Evolutionary conservation across 1,140 invertebrate genomes (phyloP), one percentile per base, ranked within the genome.

Genomic region (Rhynchophorus ferrugineus): DNA sequence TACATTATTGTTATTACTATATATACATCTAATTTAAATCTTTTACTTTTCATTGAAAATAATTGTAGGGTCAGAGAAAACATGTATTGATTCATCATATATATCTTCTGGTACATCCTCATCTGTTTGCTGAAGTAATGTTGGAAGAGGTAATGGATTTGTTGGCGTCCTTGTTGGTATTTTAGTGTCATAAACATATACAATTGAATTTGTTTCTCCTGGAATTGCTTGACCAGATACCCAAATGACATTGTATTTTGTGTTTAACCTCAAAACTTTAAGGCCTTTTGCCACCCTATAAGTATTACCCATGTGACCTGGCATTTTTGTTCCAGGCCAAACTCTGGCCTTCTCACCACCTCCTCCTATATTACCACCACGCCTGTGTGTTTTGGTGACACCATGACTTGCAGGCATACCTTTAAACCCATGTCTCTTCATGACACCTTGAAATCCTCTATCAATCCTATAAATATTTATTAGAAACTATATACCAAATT

Each of bases 381-480:
- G 79, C 58, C 95, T 78, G 71, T 99, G 95, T 16, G 87, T 91
- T 78, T 99, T 99, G 0, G 95, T 99, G 3, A 83, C 80, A 60
- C 95, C 95, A 69, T 96, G 94, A 41, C 84, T 83, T 6, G 87
- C 87, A 55, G 89, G 92, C 79, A 89, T 85, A 49, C 96, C 96
- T 67, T 90, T 87, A 65, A 99, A 95, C 34, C 91, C 91, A 82
- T 91, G 96, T 19, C 95, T 77, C 74, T 91, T 96, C 75, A 98
- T 88, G 0, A 97, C 96, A 44, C 97, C 96, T 82, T 99, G 95
- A 67, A 98, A 99, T n/a, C 95, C 96, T 66, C 86, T 79, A 66
- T 93, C 85, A 36, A 93, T 83, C 2, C 89, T 93, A 62, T 45
- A 48, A 35, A 55, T 17, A 49, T 42, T 45, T 34, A 60, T 35